Percentiles rank a stretch among this genome's conserved stretches.
Conservation (phyloP, 2,888 invertebrate species). For the Helobdella robusta region DNA sequence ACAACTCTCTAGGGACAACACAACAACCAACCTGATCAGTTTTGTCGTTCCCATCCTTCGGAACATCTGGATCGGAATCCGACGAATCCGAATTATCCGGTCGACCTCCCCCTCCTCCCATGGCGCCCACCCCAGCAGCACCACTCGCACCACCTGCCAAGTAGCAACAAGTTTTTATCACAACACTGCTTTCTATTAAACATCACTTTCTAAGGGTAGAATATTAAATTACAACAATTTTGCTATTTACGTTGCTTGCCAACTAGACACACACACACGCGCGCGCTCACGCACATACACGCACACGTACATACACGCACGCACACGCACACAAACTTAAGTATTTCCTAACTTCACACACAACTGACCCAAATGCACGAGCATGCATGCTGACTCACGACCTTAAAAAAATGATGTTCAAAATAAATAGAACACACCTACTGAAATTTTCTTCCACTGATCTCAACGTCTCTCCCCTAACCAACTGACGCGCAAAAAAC, state of each 20-base stretch:
- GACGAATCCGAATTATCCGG: constrained; percentile 21
- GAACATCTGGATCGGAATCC: constrained; percentile 16
- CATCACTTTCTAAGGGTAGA: too few species aligned
- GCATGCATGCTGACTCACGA: neutral
- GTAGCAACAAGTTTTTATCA: neutral
- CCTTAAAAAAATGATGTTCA: too few species aligned
- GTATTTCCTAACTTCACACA: neutral
- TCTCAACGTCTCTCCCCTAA: neutral
- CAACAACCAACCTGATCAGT: constrained; percentile 11
- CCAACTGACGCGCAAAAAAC: neutral
- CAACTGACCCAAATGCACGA: too few species aligned
- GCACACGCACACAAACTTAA: neutral
- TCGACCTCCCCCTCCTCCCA: neutral
- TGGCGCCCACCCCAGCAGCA: neutral
- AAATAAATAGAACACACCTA: neutral
- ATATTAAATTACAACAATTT: too few species aligned
- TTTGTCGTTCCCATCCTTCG: constrained; percentile 4
- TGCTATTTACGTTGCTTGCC: neutral
- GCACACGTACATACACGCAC: constrained; percentile 3
- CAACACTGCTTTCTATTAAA: neutral
- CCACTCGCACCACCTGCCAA: neutral
- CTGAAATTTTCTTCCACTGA: neutral
- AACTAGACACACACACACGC: neutral
- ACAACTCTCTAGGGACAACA: neutral
- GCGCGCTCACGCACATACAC: neutral